Conservation (phyloP, 2,113 vertebrate species). For the Ammodytes dubius region DNA sequence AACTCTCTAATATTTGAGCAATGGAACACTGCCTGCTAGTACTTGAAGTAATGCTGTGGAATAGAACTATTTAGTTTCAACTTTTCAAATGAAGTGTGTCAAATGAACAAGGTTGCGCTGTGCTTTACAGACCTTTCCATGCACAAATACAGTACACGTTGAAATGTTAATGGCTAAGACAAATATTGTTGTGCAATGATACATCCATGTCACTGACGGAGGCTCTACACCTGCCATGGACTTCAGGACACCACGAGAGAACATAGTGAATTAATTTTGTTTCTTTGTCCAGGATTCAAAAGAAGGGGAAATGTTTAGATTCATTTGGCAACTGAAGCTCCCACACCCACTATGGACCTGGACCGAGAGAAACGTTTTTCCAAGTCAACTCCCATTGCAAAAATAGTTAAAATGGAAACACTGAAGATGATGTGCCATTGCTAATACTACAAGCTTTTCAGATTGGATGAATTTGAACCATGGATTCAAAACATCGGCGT, state of each 20-base stretch:
- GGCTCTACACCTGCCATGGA: slow-evolving; percentile 14
- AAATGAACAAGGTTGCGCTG: background rate
- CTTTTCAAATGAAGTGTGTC: slow-evolving; percentile 2
- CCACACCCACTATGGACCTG: background rate
- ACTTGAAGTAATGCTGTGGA: background rate
- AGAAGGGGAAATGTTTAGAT: background rate
- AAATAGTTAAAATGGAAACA: slow-evolving; percentile 33
- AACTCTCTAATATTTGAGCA: background rate
- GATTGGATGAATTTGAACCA: background rate
- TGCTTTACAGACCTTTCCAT: slow-evolving; percentile 10
- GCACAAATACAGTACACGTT: slow-evolving; percentile 23
- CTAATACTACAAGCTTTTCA: background rate
- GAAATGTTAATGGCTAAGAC: slow-evolving; percentile 29
- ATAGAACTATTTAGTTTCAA: slow-evolving; percentile 2
- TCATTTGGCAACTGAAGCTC: slow-evolving; percentile 1
- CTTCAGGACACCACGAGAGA: background rate
- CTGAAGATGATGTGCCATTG: background rate
- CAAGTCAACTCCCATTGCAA: slow-evolving; percentile 9
- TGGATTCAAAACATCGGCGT: background rate
- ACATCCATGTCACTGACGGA: slow-evolving; percentile 25
- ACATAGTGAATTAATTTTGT: background rate
- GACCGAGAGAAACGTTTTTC: slow-evolving; percentile 4
- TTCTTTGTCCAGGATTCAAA: slow-evolving; percentile 18
- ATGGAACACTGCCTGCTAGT: background rate
- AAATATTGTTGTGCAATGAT: slow-evolving; percentile 23